phyloP scores from a whole-genome alignment of 2,113 vertebrate species.

The Xyliphius kryptos region DNA sequence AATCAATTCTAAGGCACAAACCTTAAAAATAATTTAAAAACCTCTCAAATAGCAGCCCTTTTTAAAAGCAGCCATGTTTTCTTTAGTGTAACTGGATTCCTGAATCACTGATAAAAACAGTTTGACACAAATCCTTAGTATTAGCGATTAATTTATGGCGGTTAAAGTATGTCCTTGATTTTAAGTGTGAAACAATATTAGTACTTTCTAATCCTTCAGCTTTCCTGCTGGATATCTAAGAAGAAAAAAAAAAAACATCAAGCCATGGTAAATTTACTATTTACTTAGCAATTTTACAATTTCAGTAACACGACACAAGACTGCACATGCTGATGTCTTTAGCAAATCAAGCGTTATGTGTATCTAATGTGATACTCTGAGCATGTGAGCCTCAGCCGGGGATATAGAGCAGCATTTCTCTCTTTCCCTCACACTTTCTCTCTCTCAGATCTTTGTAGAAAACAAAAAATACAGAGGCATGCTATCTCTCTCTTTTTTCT shows the following conservation, averaged over 20 bases:
- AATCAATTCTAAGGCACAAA: too few species aligned
- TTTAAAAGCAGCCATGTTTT: too few species aligned
- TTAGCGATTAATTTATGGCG: too few species aligned
- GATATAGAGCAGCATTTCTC: conserved; percentile 28
- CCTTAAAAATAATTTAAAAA: too few species aligned
- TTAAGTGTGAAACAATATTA: too few species aligned
- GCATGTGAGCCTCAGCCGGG: conserved; percentile 25
- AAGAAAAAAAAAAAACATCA: conserved; percentile 9
- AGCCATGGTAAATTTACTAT: conserved; percentile 1
- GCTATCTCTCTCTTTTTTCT: too few species aligned
- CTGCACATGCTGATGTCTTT: conserved; percentile 2
- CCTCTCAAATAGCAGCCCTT: too few species aligned
- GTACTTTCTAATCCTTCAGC: conserved; percentile 9
- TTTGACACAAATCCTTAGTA: too few species aligned
- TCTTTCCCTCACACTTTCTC: not conserved
- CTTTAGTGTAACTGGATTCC: too few species aligned
- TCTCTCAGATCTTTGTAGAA: not conserved
- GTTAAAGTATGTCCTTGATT: too few species aligned
- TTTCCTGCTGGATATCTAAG: conserved; percentile 6
- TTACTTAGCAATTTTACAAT: conserved; percentile 18
- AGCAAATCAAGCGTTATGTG: conserved; percentile 3
- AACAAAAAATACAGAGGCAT: not conserved
- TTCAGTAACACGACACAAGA: conserved; percentile 7
- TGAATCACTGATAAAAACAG: too few species aligned
- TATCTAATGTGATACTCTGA: conserved; percentile 11